Evolutionary conservation across 2,888 invertebrate genomes (phyloP).

Genomic region (Agelastica alni): DNA sequence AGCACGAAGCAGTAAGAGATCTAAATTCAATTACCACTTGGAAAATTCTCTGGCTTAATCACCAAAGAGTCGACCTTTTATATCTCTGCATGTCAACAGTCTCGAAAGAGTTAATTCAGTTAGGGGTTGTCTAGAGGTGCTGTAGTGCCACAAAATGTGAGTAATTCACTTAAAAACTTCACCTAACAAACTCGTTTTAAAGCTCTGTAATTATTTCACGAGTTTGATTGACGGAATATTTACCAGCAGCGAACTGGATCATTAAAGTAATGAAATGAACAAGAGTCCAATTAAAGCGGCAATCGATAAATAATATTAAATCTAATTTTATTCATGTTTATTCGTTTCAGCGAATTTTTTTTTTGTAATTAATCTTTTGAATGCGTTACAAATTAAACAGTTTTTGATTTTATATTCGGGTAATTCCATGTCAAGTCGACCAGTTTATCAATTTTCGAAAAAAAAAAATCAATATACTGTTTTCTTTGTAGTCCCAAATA

Average conservation of each 20-base stretch:
- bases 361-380: too few relatives aligned
- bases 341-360: too few relatives aligned
- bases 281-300: too few relatives aligned
- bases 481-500: too few relatives aligned
- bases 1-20: slow-evolving; percentile 14
- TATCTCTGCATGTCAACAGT: slow-evolving; percentile 29
- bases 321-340: too few relatives aligned
- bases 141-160: slow-evolving; percentile 16
- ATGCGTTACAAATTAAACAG: too few relatives aligned
- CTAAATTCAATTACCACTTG: slow-evolving; percentile 25
- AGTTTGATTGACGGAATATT: slow-evolving; percentile 17
- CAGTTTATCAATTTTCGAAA: too few relatives aligned
- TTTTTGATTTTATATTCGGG: too few relatives aligned
- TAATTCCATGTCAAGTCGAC: too few relatives aligned
- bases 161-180: slow-evolving; percentile 25
- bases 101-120: slow-evolving; percentile 27
- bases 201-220: slow-evolving; percentile 18
- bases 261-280: neutral
- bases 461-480: too few relatives aligned
- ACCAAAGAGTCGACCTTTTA: slow-evolving; percentile 21
- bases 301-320: too few relatives aligned
- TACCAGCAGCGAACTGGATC: slow-evolving; percentile 1
- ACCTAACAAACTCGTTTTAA: slow-evolving; percentile 7
- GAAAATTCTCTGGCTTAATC: slow-evolving; percentile 22
- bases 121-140: slow-evolving; percentile 25